Base-by-base conservation (phyloP, 2,888 invertebrate species). In the Petrophora chlorosata region DNA sequence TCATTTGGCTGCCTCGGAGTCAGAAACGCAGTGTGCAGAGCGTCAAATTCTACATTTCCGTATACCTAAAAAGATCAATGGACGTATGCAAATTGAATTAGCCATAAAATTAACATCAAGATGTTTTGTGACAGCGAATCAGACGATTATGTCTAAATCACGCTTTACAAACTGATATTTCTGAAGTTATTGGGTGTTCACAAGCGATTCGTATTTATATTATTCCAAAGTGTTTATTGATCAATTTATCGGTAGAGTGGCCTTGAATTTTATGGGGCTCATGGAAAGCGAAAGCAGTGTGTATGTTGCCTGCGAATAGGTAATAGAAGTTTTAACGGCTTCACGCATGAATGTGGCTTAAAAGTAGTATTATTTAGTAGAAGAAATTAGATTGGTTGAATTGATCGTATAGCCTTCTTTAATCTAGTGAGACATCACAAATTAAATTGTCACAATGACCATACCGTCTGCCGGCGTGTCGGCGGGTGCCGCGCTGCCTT, bases 221-320 rank as follows among this genome's bases (percentile, higher is more conserved):
- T 47, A 39, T 49, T 46, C 34, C 22, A 43, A 16, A n/a, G 5
- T 25, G 16, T 15, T 25, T 47, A 41, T 32, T 35, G 41, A n/a
- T 17, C 13, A 45, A 39, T 35, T 48, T 8, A 22, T 19, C 33
- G 26, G 30, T 26, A 32, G 13, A 38, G 13, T 10, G 19, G 28
- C 17, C 26, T n/a, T 13, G 0, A 3, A 19, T 43, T 53, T 41
- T 46, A 46, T 40, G 43, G 43, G 30, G 28, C 35, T 44, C 44
- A 34, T 45, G 35, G 46, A 53, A 55, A 53, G 47, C 41, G 56
- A 56, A 56, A 56, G 56, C 26, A 22, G 12, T 17, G 44, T 25
- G 16, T 33, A 19, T 22, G 16, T 32, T 19, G 14, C 25, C 25
- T 23, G 17, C 23, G 41, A 35, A 34, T 41, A 25, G 5, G 30